These are phyloP conservation scores for Noctua fimbriata DNA, from an alignment of 2,888 invertebrate species.

Conservation along the genomic window DNA sequence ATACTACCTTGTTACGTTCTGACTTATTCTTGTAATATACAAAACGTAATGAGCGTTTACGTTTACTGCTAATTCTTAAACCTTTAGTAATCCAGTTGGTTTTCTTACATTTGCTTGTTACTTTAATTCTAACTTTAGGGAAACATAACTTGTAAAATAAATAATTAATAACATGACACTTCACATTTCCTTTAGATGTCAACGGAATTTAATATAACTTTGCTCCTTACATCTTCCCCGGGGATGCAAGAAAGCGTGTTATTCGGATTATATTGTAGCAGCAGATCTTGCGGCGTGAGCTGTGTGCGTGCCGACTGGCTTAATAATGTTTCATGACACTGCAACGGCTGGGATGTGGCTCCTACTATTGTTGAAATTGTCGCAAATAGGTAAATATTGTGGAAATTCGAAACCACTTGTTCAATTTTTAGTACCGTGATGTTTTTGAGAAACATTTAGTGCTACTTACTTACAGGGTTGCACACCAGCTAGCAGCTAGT, in stretches of 20 bases:
- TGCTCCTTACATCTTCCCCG: not conserved
- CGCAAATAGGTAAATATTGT: not conserved
- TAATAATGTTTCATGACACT: constrained; percentile 54
- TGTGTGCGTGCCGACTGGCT: constrained; percentile 19
- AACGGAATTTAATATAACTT: not conserved
- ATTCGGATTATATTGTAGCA: not conserved
- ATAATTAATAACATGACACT: not conserved
- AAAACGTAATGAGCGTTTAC: no score
- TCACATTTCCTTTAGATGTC: not conserved
- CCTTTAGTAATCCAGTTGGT: no score
- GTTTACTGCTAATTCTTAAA: no score
- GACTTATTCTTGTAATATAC: no score
- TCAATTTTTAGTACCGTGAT: not conserved
- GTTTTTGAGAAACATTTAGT: not conserved
- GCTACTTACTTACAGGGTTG: not conserved
- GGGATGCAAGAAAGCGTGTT: not conserved
- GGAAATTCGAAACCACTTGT: not conserved
- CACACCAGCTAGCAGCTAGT: not conserved
- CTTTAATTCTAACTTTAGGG: no score
- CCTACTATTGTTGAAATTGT: constrained; percentile 2
- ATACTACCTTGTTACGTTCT: no score
- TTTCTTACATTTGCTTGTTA: no score
- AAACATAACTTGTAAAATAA: no score
- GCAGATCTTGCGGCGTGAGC: not conserved
- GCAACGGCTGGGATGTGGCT: constrained; percentile 24